Percentiles rank a stretch among this genome's conserved stretches.
These are phyloP conservation scores for Dermochelys coriacea DNA, from an alignment of 2,797 vertebrate species.

Conservation along the genomic window DNA sequence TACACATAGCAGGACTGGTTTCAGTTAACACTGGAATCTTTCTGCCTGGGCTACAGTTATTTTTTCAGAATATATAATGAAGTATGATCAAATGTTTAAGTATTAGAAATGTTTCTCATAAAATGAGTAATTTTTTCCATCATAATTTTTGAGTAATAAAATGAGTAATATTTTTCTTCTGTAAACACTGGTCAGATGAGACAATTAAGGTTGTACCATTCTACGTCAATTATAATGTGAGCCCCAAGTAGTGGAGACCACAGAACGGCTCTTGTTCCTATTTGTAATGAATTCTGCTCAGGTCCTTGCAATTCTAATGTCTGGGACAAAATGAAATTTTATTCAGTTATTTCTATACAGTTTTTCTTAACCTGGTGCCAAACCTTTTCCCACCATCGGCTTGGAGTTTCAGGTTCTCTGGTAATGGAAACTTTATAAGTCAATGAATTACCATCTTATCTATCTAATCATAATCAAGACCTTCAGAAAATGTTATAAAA, in stretches of 20 bases:
- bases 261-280: background rate
- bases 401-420: background rate
- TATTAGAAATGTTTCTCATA: background rate
- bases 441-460: background rate
- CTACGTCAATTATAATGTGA: background rate
- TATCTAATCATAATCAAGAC: background rate
- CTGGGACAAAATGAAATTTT: background rate
- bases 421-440: background rate
- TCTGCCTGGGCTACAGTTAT: rapidly evolving
- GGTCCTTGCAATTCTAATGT: background rate
- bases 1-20: background rate
- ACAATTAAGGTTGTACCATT: background rate
- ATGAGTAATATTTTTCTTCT: background rate
- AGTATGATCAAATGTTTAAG: background rate
- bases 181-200: background rate
- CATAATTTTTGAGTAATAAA: too few relatives aligned
- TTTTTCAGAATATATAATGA: background rate
- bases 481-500: background rate
- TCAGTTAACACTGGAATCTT: background rate
- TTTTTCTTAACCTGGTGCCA: background rate
- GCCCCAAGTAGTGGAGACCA: background rate
- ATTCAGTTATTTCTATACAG: background rate
- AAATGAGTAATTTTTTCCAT: background rate
- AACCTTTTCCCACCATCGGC: background rate
- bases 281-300: background rate